phyloP scores from a whole-genome alignment of 2,797 vertebrate genomes.

The Characodon lateralis region DNA sequence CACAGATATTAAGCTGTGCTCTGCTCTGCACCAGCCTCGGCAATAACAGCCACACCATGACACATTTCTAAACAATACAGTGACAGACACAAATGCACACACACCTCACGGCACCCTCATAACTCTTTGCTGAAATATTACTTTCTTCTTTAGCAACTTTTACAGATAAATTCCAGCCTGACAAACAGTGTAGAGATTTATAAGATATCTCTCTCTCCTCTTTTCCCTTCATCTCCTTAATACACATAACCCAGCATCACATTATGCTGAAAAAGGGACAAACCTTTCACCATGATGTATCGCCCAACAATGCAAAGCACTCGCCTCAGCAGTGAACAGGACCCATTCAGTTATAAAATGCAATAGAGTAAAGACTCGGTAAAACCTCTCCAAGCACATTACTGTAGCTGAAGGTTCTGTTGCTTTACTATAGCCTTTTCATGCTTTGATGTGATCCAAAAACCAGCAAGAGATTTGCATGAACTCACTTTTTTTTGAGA shows the following conservation, averaged over 20 bases:
- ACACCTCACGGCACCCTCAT: constrained; percentile 27
- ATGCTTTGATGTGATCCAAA: constrained; percentile 39
- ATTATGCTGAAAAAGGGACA: constrained; percentile 56
- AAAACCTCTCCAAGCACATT: constrained; percentile 14
- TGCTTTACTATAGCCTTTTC: constrained; percentile 36
- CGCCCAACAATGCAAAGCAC: constrained; percentile 45
- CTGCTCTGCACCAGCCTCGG: constrained; percentile 54
- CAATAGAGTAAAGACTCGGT: constrained; percentile 15
- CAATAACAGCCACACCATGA: constrained; percentile 65
- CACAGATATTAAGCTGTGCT: constrained; percentile 85
- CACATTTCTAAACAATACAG: constrained; percentile 49
- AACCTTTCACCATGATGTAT: constrained; percentile 57
- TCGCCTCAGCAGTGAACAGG: constrained; percentile 14
- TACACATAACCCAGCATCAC: constrained; percentile 45
- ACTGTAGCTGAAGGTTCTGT: constrained; percentile 19
- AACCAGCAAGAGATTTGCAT: constrained; percentile 32
- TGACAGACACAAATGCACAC: constrained; percentile 45
- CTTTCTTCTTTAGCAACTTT: constrained; percentile 65
- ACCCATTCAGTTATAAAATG: constrained; percentile 21
- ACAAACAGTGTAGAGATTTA: constrained; percentile 52
- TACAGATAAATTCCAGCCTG: constrained; percentile 41
- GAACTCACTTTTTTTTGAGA: constrained; percentile 1
- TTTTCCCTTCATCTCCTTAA: constrained; percentile 42
- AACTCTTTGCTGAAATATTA: constrained; percentile 62
- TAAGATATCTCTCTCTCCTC: constrained; percentile 45